A percentile compares a stretch with the other conserved stretches of the same genome.
phyloP scores from a whole-genome alignment of 1,140 invertebrate genomes.

The Periplaneta americana region DNA sequence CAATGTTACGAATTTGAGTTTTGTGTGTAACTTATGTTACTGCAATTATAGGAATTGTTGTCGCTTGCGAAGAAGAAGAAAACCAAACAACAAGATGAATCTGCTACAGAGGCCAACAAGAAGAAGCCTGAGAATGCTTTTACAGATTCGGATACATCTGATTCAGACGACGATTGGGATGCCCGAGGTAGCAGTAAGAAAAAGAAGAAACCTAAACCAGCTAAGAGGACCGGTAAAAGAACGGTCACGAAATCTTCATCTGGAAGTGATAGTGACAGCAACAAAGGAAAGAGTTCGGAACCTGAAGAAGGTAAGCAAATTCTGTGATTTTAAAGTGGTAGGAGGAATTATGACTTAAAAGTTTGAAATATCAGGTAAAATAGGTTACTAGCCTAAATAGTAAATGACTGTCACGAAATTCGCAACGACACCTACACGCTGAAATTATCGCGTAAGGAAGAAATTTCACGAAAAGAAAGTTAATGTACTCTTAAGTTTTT shows the following conservation, averaged over 20 bases:
- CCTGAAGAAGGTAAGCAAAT: slow-evolving; percentile 57
- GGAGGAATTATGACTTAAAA: too few relatives aligned
- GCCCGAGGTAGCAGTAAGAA: slow-evolving; percentile 49
- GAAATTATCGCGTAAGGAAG: too few relatives aligned
- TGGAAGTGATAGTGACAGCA: slow-evolving; percentile 40
- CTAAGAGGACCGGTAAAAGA: slow-evolving; percentile 42
- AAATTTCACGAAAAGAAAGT: too few relatives aligned
- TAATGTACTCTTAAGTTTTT: too few relatives aligned
- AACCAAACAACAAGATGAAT: slow-evolving; percentile 34
- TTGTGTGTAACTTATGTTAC: too few relatives aligned
- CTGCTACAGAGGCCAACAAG: slow-evolving; percentile 32
- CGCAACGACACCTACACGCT: too few relatives aligned
- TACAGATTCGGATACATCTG: slow-evolving; percentile 60
- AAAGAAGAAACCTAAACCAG: slow-evolving; percentile 53
- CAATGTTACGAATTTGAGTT: too few relatives aligned
- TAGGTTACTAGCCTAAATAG: slow-evolving; percentile 11
- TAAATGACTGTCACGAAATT: too few relatives aligned
- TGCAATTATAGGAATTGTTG: slow-evolving; percentile 85
- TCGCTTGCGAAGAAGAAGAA: slow-evolving; percentile 84
- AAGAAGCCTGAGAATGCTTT: slow-evolving; percentile 33
- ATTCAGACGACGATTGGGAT: slow-evolving; percentile 68
- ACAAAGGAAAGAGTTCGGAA: slow-evolving; percentile 52
- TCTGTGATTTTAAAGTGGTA: too few relatives aligned
- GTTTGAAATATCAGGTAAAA: too few relatives aligned
- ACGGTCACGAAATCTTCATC: slow-evolving; percentile 36